Evolutionary conservation across 2,797 vertebrate species (phyloP), one percentile per base, ranked within the genome.

Genomic region (Protonibea diacanthus): DNA sequence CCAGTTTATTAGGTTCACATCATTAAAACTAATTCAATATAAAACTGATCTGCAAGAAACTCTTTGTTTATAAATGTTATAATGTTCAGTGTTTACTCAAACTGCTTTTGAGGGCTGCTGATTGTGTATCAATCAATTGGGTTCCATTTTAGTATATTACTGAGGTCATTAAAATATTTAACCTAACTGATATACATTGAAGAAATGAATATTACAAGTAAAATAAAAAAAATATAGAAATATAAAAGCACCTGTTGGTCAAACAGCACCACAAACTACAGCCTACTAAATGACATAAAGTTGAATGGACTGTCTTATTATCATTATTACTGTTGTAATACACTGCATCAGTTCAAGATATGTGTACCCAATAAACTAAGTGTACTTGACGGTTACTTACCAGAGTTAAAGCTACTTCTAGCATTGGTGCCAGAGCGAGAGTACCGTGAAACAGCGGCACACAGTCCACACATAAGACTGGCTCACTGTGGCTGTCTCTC

Each of bases 361-460:
- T 0, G 11, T 48, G 9, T 1, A 7, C 1, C 20, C n/a, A 40
- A 17, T 51, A 23, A 9, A n/a, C 1, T 38, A 12, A 4, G 10
- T 18, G 21, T 18, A 18, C 15, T 8, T 65, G 1, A 68, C 2
- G 14, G 38, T 2, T 12, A 80, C 97, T 97, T 88, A 99, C 98
- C 97, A 99, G 90, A 0, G 96, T 97, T 65, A 99, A 93, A 9
- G 98, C 97, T 86, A 98, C 97, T 93, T 99, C 98, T 56, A 99
- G 93, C 97, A 99, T 99, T 2, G 98, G 98, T 1, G 98, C 97
- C 67, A 99, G 95, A 27, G 98, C 97, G 12, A 99, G 91, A 6
- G 97, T 96, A 0, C 97, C 98, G 86, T 99, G 98, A 86, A 99
- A 99, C 1, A 99, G 96, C 5, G 98, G 98, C 59, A 99, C 95